These are phyloP conservation scores for Drosophila quinaria DNA, from an alignment of 2,888 invertebrate species.

Conservation along the genomic window DNA sequence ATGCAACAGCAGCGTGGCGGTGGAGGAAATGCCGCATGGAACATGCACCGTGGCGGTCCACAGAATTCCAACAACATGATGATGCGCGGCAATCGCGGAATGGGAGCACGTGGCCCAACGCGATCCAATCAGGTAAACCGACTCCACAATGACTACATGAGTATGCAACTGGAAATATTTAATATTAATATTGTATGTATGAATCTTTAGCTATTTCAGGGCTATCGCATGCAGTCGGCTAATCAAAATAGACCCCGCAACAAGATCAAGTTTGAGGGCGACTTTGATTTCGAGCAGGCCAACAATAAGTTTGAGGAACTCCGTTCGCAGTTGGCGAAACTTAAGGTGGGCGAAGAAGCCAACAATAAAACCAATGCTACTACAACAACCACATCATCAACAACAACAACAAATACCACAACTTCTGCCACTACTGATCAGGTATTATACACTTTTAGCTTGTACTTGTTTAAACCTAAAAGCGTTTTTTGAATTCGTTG, in stretches of 20 bases:
- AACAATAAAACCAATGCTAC: constrained; percentile 78
- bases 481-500: neutral
- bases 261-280: constrained; percentile 95
- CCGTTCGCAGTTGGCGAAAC: constrained; percentile 93
- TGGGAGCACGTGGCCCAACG: constrained; percentile 84
- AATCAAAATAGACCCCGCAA: constrained; percentile 86
- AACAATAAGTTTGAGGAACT: constrained; percentile 98
- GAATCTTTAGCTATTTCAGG: constrained; percentile 58
- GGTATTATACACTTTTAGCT: constrained; percentile 69
- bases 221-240: constrained; percentile 86
- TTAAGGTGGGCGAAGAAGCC: constrained; percentile 89
- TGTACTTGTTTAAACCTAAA: neutral
- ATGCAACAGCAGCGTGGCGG: constrained; percentile 68
- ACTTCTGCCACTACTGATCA: constrained; percentile 86
- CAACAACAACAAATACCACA: constrained; percentile 36
- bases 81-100: constrained; percentile 82
- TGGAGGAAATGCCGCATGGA: constrained; percentile 82
- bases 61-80: constrained; percentile 80
- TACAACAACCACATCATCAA: constrained; percentile 53
- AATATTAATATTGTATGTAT: neutral
- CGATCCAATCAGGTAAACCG: constrained; percentile 81
- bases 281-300: constrained; percentile 99
- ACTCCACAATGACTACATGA: neutral
- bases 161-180: neutral
- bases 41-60: constrained; percentile 84